Evolutionary conservation across 2,113 vertebrate genomes (phyloP).

Genomic region (Zosterops pallidus): DNA sequence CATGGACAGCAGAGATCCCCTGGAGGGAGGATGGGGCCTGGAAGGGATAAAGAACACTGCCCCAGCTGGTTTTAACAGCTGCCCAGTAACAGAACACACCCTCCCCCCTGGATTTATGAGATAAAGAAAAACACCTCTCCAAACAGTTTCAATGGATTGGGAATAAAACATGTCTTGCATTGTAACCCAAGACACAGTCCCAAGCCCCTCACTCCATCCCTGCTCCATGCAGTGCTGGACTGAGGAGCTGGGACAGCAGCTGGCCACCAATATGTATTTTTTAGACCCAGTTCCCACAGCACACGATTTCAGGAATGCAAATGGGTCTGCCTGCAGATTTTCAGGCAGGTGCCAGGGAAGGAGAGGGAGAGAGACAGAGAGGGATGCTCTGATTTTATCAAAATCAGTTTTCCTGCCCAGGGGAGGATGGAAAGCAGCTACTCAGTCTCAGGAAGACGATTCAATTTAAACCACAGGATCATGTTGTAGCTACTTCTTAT

Average conservation of each 20-base stretch:
- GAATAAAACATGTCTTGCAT: too few species aligned
- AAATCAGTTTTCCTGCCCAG: slow-evolving; percentile 51
- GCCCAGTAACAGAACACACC: too few species aligned
- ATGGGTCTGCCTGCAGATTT: not conserved
- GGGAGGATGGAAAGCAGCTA: slow-evolving; percentile 47
- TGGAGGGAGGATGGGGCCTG: too few species aligned
- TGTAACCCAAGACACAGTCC: not conserved
- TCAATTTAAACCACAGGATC: slow-evolving; percentile 56
- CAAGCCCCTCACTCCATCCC: not conserved
- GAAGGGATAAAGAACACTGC: too few species aligned
- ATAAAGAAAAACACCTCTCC: too few species aligned
- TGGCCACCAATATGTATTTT: rapidly evolving
- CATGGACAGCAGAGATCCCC: too few species aligned
- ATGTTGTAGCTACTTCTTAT: slow-evolving; percentile 64
- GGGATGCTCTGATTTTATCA: slow-evolving; percentile 29
- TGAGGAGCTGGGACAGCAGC: not conserved
- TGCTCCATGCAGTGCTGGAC: not conserved
- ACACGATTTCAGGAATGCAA: slow-evolving; percentile 14
- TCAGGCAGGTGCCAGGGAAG: not conserved
- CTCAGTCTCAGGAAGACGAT: slow-evolving; percentile 34
- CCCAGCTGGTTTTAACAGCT: too few species aligned
- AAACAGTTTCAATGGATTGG: too few species aligned
- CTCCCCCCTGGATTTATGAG: too few species aligned
- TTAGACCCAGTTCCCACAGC: not conserved
- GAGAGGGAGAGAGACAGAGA: not conserved